phyloP scores from a whole-genome alignment of 35 echinoderm and acorn worm genomes.

The Ophiothrix spiculata region DNA sequence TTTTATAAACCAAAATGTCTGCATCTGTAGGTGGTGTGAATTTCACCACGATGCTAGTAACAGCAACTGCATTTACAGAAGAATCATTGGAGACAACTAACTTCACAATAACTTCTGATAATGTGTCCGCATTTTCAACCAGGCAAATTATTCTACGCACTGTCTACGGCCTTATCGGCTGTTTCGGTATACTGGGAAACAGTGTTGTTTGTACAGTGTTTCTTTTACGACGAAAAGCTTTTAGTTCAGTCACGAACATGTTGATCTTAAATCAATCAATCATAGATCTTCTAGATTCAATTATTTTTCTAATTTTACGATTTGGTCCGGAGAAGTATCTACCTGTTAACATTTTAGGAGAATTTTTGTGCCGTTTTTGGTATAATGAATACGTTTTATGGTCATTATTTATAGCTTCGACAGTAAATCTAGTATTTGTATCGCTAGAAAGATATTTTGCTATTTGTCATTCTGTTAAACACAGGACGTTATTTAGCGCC shows the following conservation, averaged over 20 bases:
- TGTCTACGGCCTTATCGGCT: constrained; percentile 54
- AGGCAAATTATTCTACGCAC: neutral
- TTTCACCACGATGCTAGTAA: too few relatives aligned
- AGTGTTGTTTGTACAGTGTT: constrained; percentile 52
- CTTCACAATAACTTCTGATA: too few relatives aligned
- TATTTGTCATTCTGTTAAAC: constrained; percentile 43
- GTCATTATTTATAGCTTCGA: constrained; percentile 56
- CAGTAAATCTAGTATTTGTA: constrained; percentile 54
- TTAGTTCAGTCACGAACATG: constrained; percentile 55
- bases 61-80: too few relatives aligned
- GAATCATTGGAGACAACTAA: too few relatives aligned
- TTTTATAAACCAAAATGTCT: too few relatives aligned
- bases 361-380: constrained; percentile 65
- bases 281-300: constrained; percentile 46
- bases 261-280: constrained; percentile 68
- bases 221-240: constrained; percentile 26
- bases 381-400: constrained; percentile 52
- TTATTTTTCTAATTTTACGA: constrained; percentile 31
- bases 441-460: constrained; percentile 68
- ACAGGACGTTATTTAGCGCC: constrained; percentile 52
- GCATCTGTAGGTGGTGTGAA: too few relatives aligned
- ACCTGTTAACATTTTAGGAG: constrained; percentile 20
- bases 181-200: constrained; percentile 54
- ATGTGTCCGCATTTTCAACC: too few relatives aligned
- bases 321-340: constrained; percentile 30